Base-by-base conservation (phyloP, 2,113 vertebrate species). In the Epinephelus lanceolatus region DNA sequence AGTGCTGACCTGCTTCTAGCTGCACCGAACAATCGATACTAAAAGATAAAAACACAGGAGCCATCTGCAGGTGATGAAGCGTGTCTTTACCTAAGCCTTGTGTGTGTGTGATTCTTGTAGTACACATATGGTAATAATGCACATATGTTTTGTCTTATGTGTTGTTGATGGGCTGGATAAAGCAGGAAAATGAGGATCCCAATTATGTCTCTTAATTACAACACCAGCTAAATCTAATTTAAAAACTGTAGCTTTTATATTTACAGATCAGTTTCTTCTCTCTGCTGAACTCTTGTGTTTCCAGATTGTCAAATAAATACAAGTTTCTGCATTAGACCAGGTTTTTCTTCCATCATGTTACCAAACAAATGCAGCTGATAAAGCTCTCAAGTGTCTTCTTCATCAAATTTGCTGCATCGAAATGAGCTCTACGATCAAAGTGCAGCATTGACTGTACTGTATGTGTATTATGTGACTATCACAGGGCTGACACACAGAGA, bases 11-110 rank as follows among this genome's bases (percentile, higher is more conserved):
- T 70, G 62, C 25, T 55, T 81, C 47, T 78, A 18, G 62, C 61
- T 68, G 74, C 21, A 60, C 67, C 21, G 3, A 76, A 76, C 67
- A 83, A 76, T 80, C 80, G 51, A 68, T 83, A 72, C 55, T 19
- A 21, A 14, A 19, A 77, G 49, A 47, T 62, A 56, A 78, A 83
- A 73, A 67, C 17, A 66, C 1, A 21, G 78, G 47, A 51, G 47
- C 49, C 52, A 5, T 37, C 60, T 62, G 78, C 77, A 79, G 33
- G 71, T 67, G 77, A 25, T 42, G 13, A 65, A 67, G 79, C 49
- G 67, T 13, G 68, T 81, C 81, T 76, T 59, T 30, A 78, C 33
- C 55, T 72, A 25, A 19, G 11, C 21, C 56, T 6, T 21, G 11
- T 61, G 52, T 13, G 8, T 55, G 37, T 45, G 59, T 55, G 0